Percentiles rank a stretch among this genome's conserved stretches.
These are phyloP conservation scores for Chalcosyrphus nemorum DNA, from an alignment of 2,888 invertebrate species.

Conservation along the genomic window DNA sequence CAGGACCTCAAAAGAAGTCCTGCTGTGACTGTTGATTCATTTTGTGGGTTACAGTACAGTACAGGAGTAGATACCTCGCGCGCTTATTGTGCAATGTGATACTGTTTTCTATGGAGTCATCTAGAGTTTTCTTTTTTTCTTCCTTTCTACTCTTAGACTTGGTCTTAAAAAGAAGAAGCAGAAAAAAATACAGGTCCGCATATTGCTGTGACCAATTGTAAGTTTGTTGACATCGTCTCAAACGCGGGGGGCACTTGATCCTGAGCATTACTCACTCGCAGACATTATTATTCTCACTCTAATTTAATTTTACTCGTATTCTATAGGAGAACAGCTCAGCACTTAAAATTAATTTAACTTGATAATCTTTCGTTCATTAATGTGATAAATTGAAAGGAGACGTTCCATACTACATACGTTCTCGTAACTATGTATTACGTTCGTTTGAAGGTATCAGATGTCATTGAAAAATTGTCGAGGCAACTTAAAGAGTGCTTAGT, in stretches of 20 bases:
- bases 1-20: slow-evolving; percentile 31
- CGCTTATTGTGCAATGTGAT: slow-evolving; percentile 43
- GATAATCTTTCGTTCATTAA: slow-evolving; percentile 66
- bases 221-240: slow-evolving; percentile 73
- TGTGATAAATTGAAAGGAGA: slow-evolving; percentile 35
- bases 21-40: slow-evolving; percentile 46
- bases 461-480: slow-evolving; percentile 9
- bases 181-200: slow-evolving; percentile 3
- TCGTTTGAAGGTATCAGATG: slow-evolving; percentile 17
- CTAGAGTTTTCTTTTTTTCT: neutral
- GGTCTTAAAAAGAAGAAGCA: neutral
- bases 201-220: slow-evolving; percentile 59
- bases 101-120: slow-evolving; percentile 34
- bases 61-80: neutral
- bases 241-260: slow-evolving; percentile 65
- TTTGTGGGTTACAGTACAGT: neutral
- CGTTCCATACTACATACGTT: too few relatives aligned
- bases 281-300: slow-evolving; percentile 63
- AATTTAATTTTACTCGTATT: slow-evolving; percentile 63
- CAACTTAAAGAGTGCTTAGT: slow-evolving; percentile 8
- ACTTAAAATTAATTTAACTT: slow-evolving; percentile 69
- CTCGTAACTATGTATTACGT: too few relatives aligned
- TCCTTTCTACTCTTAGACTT: neutral
- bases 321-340: slow-evolving; percentile 29
- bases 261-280: slow-evolving; percentile 69